Conservation (phyloP, 2,888 invertebrate species). For the Macrophya annulata region DNA sequence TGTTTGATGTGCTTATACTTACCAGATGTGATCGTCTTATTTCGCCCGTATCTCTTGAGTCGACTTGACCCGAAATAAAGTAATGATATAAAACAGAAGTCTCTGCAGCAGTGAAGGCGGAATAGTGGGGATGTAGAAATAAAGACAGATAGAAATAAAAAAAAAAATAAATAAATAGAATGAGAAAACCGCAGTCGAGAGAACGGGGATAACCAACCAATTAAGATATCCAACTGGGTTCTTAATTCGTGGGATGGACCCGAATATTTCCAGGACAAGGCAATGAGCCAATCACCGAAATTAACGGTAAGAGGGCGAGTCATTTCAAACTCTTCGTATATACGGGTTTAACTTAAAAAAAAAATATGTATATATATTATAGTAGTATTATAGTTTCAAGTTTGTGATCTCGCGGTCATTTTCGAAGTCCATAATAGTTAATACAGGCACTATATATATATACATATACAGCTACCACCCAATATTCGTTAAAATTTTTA, state of each 20-base stretch:
- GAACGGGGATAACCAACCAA: conserved; percentile 69
- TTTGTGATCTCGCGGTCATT: conserved; percentile 3
- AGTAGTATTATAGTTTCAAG: neutral
- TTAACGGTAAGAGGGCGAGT: conserved; percentile 63
- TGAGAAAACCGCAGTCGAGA: conserved; percentile 64
- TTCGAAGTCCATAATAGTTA: neutral
- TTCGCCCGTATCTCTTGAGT: conserved; percentile 1
- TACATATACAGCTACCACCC: neutral
- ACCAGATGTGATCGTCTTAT: neutral
- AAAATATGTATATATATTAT: too few relatives aligned
- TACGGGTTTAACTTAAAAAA: neutral
- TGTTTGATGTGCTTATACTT: neutral
- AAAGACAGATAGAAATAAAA: conserved; percentile 55
- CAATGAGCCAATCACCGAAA: conserved; percentile 71
- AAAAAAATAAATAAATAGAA: too few relatives aligned
- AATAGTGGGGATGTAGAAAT: conserved; percentile 61
- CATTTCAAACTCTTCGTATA: conserved; percentile 14
- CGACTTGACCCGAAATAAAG: conserved; percentile 47
- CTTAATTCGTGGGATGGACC: conserved; percentile 71
- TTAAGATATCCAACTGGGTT: conserved; percentile 74
- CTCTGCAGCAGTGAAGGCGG: conserved; percentile 32
- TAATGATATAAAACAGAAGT: conserved; percentile 22
- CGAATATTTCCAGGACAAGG: conserved; percentile 61
- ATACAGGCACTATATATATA: neutral
- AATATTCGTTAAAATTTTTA: conserved; percentile 27